Percentiles rank a stretch among this genome's conserved stretches.
These are phyloP conservation scores for Motacilla alba DNA, from an alignment of 2,113 vertebrate genomes.

Conservation along the genomic window DNA sequence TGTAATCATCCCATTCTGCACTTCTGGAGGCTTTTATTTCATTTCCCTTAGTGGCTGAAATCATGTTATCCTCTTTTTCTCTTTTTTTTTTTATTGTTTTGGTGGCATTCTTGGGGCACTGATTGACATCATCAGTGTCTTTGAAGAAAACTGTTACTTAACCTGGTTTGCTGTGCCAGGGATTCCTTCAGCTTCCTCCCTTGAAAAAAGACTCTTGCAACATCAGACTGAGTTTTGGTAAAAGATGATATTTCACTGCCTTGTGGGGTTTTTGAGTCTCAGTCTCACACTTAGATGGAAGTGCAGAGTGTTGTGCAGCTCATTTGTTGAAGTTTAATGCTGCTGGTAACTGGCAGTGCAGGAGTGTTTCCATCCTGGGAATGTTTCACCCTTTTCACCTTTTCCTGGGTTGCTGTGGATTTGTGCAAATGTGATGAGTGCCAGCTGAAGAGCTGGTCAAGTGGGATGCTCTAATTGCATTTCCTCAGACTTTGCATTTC, in stretches of 20 bases:
- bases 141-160: background rate
- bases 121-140: background rate
- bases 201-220: background rate
- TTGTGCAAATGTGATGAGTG: background rate
- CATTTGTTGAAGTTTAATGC: background rate
- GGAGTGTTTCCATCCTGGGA: background rate
- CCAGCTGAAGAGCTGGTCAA: background rate
- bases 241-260: background rate
- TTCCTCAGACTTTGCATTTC: background rate
- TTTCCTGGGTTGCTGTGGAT: background rate
- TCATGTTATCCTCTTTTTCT: background rate
- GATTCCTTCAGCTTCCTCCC: background rate
- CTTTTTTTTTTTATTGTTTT: no score
- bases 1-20: background rate
- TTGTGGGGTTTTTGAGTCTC: background rate
- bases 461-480: background rate
- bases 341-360: background rate
- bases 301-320: background rate
- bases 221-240: background rate
- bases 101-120: background rate
- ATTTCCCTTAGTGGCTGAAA: background rate
- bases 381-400: conserved; percentile 14
- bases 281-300: background rate
- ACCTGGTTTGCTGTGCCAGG: background rate
- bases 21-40: background rate